phyloP scores from a whole-genome alignment of 2,113 vertebrate species.

The Atrichornis clamosus region DNA sequence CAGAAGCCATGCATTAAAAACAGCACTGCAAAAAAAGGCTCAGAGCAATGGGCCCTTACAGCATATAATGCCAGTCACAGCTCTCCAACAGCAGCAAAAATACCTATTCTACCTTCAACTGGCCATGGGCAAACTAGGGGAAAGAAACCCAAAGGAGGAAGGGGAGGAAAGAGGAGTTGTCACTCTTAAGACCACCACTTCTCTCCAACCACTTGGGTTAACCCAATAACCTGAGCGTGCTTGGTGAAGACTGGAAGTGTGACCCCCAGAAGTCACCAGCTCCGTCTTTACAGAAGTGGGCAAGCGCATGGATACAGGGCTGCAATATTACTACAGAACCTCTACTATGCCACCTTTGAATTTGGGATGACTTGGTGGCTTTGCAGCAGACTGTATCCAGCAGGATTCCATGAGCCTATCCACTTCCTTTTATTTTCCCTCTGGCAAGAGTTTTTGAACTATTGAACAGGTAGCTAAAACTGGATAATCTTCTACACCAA shows the following conservation, averaged over 20 bases:
- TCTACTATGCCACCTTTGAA: not conserved
- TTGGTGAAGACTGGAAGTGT: not conserved
- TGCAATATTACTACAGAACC: not conserved
- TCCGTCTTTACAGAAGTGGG: not conserved
- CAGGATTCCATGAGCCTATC: not conserved
- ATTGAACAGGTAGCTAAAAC: not conserved
- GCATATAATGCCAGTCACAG: not conserved
- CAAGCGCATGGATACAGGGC: not conserved
- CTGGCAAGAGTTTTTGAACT: not conserved
- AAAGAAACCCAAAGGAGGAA: not conserved
- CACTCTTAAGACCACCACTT: not conserved
- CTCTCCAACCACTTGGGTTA: not conserved
- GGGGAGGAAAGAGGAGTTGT: not conserved
- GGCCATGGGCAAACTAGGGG: not conserved
- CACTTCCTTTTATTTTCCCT: not conserved
- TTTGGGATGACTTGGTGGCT: not conserved
- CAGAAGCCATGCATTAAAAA: not conserved
- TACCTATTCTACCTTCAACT: not conserved
- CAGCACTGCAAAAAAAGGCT: not conserved
- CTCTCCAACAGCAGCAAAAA: not conserved
- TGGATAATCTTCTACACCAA: not conserved
- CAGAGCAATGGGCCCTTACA: not conserved
- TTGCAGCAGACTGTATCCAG: not conserved
- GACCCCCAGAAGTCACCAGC: not conserved
- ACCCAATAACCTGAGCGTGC: not conserved